Conservation (phyloP, 2,797 vertebrate genomes). For the Phalloptychus januarius region DNA sequence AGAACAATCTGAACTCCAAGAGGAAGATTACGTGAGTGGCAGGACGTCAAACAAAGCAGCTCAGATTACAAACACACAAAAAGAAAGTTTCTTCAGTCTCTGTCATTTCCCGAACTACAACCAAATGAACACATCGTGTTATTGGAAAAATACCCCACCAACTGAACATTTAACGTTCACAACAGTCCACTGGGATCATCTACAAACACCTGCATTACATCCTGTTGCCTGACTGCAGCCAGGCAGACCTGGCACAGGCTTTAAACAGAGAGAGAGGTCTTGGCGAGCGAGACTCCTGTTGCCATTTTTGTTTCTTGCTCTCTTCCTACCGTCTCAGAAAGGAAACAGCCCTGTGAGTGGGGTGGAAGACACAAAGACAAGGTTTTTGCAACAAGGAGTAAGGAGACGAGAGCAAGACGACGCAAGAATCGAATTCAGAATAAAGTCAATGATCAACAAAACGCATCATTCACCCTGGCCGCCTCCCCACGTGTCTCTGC, state of each 20-base stretch:
- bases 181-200: conserved; percentile 14
- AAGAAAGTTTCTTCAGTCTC: neutral
- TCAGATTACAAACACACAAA: neutral
- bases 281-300: conserved; percentile 57
- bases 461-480: conserved; percentile 56
- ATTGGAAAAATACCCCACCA: neutral
- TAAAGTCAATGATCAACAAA: conserved; percentile 66
- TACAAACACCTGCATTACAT: conserved; percentile 26
- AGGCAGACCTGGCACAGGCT: conserved; percentile 56
- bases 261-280: conserved; percentile 44
- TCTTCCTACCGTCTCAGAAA: conserved; percentile 61
- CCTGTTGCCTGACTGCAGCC: conserved; percentile 36
- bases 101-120: neutral
- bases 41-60: neutral
- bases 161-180: neutral
- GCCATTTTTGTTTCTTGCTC: conserved; percentile 48
- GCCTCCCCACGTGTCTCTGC: conserved; percentile 42
- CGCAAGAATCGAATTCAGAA: conserved; percentile 31
- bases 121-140: neutral
- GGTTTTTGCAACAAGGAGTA: conserved; percentile 35
- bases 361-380: conserved; percentile 54
- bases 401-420: conserved; percentile 25
- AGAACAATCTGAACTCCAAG: neutral
- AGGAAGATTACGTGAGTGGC: neutral
- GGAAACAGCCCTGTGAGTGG: conserved; percentile 40